Conservation (phyloP, 2,888 invertebrate genomes). For the Nemotelus pantherinus region DNA sequence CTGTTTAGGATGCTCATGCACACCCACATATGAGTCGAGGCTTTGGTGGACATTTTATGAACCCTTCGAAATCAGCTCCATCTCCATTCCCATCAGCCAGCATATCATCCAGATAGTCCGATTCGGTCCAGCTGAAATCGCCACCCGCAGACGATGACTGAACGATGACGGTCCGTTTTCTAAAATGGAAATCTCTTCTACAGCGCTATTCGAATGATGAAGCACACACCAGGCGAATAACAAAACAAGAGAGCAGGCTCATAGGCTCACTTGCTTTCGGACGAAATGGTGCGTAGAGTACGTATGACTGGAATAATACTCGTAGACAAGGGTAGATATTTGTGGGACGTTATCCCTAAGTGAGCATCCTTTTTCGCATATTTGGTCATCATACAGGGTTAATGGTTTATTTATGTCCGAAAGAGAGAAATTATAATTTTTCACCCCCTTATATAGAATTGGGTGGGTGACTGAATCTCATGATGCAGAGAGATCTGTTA, state of each 20-base stretch:
- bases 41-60: conserved; percentile 29
- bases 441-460: conserved; percentile 25
- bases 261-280: neutral
- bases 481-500: conserved; percentile 1
- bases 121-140: conserved; percentile 17
- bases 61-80: conserved; percentile 21
- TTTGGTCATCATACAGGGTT: conserved; percentile 48
- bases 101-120: neutral
- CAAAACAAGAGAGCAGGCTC: too few relatives aligned
- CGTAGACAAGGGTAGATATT: conserved; percentile 44
- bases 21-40: conserved; percentile 4
- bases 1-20: conserved; percentile 48
- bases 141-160: conserved; percentile 37
- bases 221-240: neutral
- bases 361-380: conserved; percentile 51
- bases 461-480: neutral
- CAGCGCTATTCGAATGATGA: conserved; percentile 42
- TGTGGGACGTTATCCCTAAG: conserved; percentile 49
- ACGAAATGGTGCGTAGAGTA: neutral
- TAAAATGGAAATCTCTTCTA: conserved; percentile 49
- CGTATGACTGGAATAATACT: neutral
- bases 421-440: conserved; percentile 45
- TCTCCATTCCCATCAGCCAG: neutral
- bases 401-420: conserved; percentile 49
- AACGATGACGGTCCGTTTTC: conserved; percentile 42